Base-by-base conservation (phyloP, 2,797 vertebrate genomes). In the Tapirus indicus region DNA sequence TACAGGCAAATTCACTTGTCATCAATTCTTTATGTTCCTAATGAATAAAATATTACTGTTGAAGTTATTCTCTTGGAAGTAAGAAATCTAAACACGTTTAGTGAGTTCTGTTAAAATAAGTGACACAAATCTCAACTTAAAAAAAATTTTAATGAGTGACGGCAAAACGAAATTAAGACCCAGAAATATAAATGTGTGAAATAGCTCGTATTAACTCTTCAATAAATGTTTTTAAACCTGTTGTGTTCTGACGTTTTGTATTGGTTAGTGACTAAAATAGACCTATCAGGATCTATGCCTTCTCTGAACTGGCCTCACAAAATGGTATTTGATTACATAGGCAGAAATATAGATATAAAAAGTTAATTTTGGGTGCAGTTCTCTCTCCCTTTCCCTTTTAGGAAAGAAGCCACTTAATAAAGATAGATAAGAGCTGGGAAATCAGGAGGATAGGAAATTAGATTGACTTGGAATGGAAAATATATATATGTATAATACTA, bases 1-100 rank as follows among this genome's bases (percentile, higher is more conserved):
- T 71, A 62, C 86, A 98, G 98, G 93, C 97, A 98, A 98, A 98
- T 98, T 97, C 93, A 97, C 56, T 95, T 98, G 94, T 98, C 98
- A 97, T 97, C 97, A 97, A 69, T 98, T 98, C 95, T 98, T 98
- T 91, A 97, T 96, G 91, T 97, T 97, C 88, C 93, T 98, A 98
- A 97, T 97, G 74, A 98, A 98, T 98, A 97, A 98, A 98, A 80
- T 95, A 96, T 93, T 83, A 88, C 78, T 97, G 17, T 96, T 97
- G 97, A 95, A 96, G 93, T 95, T 97, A 88, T 94, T 91, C 44
- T 95, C 69, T 94, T 68, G 13, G 11, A 90, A 83, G 12, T 86
- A 97, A 92, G 84, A 97, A 97, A 97, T 95, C 89, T 97, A 95
- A 96, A 89, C 93, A 88, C 93, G 84, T 72, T 93, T 96, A 96